phyloP scores from a whole-genome alignment of 2,113 vertebrate species.

The Tragelaphus strepsiceros region DNA sequence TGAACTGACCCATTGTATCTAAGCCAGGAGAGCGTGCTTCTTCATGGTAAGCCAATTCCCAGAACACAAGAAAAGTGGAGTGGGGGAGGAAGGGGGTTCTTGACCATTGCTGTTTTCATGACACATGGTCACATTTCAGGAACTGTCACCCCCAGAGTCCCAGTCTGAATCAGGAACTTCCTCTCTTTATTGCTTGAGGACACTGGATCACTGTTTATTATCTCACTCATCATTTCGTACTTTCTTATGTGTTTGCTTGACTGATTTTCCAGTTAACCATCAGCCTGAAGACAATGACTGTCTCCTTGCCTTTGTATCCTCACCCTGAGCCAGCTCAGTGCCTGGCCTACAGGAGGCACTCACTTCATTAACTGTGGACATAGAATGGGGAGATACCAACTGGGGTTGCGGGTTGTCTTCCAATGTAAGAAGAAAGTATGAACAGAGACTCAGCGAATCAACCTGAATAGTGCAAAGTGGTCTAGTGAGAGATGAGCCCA shows the following conservation, averaged over 20 bases:
- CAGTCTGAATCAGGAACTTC: neutral
- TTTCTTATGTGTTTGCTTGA: neutral
- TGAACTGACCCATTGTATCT: neutral
- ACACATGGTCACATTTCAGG: neutral
- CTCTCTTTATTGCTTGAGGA: neutral
- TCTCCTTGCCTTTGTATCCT: neutral
- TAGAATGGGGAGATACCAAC: neutral
- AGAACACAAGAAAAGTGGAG: neutral
- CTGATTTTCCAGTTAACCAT: neutral
- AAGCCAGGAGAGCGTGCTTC: neutral
- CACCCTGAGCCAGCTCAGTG: neutral
- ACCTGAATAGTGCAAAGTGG: neutral
- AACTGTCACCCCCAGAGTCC: neutral
- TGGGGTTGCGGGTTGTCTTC: neutral
- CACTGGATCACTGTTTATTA: neutral
- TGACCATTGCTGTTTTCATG: neutral
- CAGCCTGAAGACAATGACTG: neutral
- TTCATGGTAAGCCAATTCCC: neutral
- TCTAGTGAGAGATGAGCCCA: neutral
- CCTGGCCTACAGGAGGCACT: neutral
- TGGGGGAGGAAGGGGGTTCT: neutral
- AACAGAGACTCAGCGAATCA: neutral
- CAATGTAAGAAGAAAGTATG: neutral
- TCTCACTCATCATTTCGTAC: neutral
- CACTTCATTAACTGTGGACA: neutral